A percentile compares a stretch with the other conserved stretches of the same genome.
Conservation (phyloP, 2,113 vertebrate species). For the Corythornis cristatus region DNA sequence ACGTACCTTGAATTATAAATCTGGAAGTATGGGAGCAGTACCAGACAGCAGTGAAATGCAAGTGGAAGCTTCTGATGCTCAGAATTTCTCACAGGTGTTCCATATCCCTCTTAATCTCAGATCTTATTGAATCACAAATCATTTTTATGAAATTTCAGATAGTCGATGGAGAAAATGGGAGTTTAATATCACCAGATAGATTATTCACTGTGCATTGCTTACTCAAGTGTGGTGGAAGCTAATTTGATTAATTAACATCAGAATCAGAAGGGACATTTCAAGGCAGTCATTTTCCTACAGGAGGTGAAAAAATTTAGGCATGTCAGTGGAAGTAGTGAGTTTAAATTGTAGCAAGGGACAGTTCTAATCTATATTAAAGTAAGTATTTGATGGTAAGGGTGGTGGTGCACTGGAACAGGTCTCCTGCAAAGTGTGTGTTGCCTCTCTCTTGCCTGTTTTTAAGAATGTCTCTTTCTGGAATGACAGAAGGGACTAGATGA, state of each 20-base stretch:
- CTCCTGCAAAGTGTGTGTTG: background rate
- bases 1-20: background rate
- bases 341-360: background rate
- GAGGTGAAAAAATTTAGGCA: background rate
- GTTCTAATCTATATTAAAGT: background rate
- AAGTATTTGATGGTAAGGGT: background rate
- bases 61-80: background rate
- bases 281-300: background rate
- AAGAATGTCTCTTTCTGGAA: background rate
- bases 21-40: background rate
- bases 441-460: background rate
- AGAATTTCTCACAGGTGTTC: background rate
- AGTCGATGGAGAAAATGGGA: conserved; percentile 22
- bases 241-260: conserved; percentile 39
- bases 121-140: background rate
- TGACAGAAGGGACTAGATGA: background rate
- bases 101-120: background rate
- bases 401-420: background rate
- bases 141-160: conserved; percentile 3
- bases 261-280: conserved; percentile 23
- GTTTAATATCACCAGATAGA: conserved; percentile 27
- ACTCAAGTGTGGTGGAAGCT: background rate
- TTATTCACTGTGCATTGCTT: conserved; percentile 10
- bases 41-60: background rate
- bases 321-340: background rate